Conservation (phyloP, 1,140 invertebrate genomes). For the Varroa destructor region DNA sequence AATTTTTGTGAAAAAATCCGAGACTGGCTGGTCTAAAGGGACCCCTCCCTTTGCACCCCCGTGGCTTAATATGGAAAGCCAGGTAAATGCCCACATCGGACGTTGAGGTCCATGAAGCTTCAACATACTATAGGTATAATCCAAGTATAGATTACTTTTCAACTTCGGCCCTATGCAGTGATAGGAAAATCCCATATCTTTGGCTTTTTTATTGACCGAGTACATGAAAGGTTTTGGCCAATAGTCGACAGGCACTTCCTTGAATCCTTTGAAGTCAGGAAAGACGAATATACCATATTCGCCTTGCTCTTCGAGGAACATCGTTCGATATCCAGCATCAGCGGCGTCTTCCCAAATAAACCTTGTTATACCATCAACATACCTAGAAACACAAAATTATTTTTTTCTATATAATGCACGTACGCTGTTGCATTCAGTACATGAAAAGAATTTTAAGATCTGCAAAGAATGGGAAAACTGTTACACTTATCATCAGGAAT, state of each 20-base stretch:
- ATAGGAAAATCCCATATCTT: not conserved
- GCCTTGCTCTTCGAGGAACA: constrained; percentile 16
- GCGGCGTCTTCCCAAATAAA: constrained; percentile 13
- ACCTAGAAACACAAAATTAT: not conserved
- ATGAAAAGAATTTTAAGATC: too few species aligned
- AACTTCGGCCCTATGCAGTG: constrained; percentile 8
- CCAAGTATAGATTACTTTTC: not conserved
- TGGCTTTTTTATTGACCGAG: not conserved
- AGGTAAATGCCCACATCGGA: not conserved
- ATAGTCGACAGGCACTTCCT: constrained; percentile 3
- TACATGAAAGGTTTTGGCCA: constrained; percentile 10
- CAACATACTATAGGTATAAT: constrained; percentile 2
- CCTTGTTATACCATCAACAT: not conserved
- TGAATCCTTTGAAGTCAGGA: not conserved
- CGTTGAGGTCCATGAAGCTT: not conserved
- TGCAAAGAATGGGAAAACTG: too few species aligned
- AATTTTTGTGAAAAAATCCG: constrained; percentile 11
- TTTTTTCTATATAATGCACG: too few species aligned
- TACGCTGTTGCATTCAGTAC: too few species aligned
- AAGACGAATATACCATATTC: constrained; percentile 19
- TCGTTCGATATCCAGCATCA: constrained; percentile 12
- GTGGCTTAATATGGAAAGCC: constrained; percentile 24
- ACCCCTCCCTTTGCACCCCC: constrained; percentile 20
- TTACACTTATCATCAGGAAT: too few species aligned
- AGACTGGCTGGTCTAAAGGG: constrained; percentile 7